A percentile compares a stretch with the other conserved stretches of the same genome.
Evolutionary conservation across 2,113 vertebrate species (phyloP).

Genomic region (Leucosticte australis): DNA sequence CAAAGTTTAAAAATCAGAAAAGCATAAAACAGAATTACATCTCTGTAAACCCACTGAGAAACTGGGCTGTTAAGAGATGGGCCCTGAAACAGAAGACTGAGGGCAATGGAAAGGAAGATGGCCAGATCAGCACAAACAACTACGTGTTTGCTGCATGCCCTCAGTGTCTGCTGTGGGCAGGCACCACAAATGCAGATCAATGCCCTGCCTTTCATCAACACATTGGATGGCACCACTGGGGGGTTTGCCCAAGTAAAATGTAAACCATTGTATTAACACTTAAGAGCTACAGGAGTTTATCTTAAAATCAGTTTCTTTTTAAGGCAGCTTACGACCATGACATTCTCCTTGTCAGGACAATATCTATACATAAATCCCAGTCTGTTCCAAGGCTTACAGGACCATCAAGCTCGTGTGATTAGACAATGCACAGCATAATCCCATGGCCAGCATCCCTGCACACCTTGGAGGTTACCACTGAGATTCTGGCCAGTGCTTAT

Average conservation of each 20-base stretch:
- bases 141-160: background rate
- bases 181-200: background rate
- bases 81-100: background rate
- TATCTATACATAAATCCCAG: background rate
- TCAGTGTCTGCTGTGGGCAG: background rate
- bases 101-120: background rate
- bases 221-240: background rate
- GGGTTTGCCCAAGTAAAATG: background rate
- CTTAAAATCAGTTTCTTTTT: background rate
- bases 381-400: background rate
- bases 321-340: background rate
- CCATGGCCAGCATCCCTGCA: background rate
- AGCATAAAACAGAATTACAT: background rate
- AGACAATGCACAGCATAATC: background rate
- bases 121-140: background rate
- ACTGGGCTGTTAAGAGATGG: background rate
- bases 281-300: background rate
- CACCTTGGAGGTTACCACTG: background rate
- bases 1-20: background rate
- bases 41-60: background rate
- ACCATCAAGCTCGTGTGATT: background rate
- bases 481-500: background rate
- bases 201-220: background rate
- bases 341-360: background rate
- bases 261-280: background rate